Evolutionary conservation across 2,797 vertebrate genomes (phyloP), one percentile per base, ranked within the genome.

Genomic region (Perodicticus potto): DNA sequence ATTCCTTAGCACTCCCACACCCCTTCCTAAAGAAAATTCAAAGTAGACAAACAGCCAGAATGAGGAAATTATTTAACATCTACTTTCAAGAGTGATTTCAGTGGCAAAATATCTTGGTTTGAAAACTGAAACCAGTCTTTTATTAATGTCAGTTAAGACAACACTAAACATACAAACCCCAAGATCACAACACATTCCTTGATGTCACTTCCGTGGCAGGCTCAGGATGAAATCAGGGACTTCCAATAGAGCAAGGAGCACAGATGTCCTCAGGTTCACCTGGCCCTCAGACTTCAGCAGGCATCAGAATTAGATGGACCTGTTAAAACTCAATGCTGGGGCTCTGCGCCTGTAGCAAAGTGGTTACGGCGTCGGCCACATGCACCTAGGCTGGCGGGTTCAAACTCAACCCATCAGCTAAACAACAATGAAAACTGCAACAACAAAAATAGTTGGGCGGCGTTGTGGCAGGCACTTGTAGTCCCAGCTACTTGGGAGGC

Each of bases 111-210:
- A 27, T 37, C 49, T 40, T 40, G 13, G 23, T 67, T 61, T 76
- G 32, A 94, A 94, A 87, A 91, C 27, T 70, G 37, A 73, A 81
- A 49, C 43, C n/a, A 6, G 12, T 40, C 76, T 89, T 85, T 83
- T 55, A 69, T 57, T 67, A 43, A 20, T 0, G 4, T 34, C 25
- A 59, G 69, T 59, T 59, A 93, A 5, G 65, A 55, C 5, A 9
- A 73, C 8, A 10, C 5, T 72, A 43, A 34, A 32, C 3, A 14
- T 40, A 7, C 3, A 63, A 49, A 13, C 11, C 40, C 25, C 6
- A 14, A 7, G 20, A n/a, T 20, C 34, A n/a, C 17, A 49, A 80
- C 3, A 32, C 23, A 49, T 40, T 53, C 16, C 73, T 9, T 9
- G 1, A 19, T 6, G 29, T 23, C 57, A n/a, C 25, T 20, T 9